Base-by-base conservation (phyloP, 37 sponge, comb jelly and placozoan genomes). In the Agelas oroides region DNA sequence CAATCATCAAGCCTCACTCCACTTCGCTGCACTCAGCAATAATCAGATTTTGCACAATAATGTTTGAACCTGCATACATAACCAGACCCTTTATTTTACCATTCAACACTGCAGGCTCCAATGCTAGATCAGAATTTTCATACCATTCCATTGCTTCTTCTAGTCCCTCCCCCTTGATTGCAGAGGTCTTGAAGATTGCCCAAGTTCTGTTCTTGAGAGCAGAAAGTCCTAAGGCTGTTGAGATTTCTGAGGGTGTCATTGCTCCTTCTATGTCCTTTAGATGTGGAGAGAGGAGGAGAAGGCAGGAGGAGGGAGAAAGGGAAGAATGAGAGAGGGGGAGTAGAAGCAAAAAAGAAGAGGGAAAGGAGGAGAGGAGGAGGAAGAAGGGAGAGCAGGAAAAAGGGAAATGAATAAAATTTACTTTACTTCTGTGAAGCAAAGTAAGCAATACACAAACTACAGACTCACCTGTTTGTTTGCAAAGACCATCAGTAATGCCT, bases 111-210 rank as follows among this genome's bases (percentile, higher is more conserved):
- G n/a, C n/a, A n/a, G n/a, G n/a, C n/a, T n/a, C n/a, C n/a, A n/a
- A n/a, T n/a, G n/a, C n/a, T n/a, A n/a, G n/a, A n/a, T n/a, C n/a
- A n/a, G n/a, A n/a, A n/a, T n/a, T n/a, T n/a, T n/a, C n/a, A n/a
- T n/a, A 98, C 99, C 99, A 98, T 82, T 98, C 97, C 99, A 98
- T 98, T 20, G 97, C 99, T 53, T 98, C 99, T 59, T 98, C 95
- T 2, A 98, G 90, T 3, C 99, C 99, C 30, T 94, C 99, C 38
- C 97, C 99, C 40, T 96, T 96, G 27, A 90, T 62, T 30, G 99
- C 99, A 59, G 99, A 98, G 11, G 99, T 98, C 74, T 96, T 96
- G 84, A 98, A 98, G 38, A 98, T 98, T n/a, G 90, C 89, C 99
- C 99, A 98, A n/a, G 97, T 96, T 57, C 99, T 94, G 81, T 75